Evolutionary conservation across 2,113 vertebrate genomes (phyloP).

Genomic region (Mionectes macconnelli): DNA sequence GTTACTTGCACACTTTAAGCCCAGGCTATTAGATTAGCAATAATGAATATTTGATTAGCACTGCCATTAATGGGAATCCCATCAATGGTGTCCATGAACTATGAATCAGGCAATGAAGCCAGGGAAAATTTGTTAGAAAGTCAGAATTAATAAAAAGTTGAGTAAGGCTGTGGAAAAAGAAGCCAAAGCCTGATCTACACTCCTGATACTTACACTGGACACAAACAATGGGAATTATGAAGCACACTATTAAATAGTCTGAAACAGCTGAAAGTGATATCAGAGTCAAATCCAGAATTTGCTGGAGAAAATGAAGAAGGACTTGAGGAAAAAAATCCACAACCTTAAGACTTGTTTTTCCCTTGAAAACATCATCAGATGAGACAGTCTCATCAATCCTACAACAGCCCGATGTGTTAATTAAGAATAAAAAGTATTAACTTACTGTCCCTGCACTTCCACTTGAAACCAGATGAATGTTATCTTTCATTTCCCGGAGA

Average conservation of each 20-base stretch:
- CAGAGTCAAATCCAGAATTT: background rate
- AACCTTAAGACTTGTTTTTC: background rate
- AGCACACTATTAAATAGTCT: background rate
- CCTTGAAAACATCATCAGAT: background rate
- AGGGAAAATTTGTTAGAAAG: background rate
- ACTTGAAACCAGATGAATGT: background rate
- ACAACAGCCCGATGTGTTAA: background rate
- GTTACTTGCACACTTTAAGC: background rate
- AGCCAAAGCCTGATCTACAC: background rate
- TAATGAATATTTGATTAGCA: background rate
- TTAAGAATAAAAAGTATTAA: background rate
- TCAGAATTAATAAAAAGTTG: background rate
- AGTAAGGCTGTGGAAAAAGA: background rate
- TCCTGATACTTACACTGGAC: background rate
- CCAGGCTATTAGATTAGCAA: background rate
- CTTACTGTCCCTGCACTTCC: background rate
- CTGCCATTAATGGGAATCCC: background rate
- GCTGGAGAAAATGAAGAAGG: background rate
- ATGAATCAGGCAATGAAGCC: background rate
- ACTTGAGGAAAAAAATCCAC: background rate
- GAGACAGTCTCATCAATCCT: background rate
- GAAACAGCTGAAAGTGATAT: background rate
- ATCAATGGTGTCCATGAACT: background rate
- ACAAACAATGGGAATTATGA: background rate
- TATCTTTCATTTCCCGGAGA: background rate